These are phyloP conservation scores for Pantherophis vulpinus DNA, from an alignment of 2,797 vertebrate species.

Conservation along the genomic window DNA sequence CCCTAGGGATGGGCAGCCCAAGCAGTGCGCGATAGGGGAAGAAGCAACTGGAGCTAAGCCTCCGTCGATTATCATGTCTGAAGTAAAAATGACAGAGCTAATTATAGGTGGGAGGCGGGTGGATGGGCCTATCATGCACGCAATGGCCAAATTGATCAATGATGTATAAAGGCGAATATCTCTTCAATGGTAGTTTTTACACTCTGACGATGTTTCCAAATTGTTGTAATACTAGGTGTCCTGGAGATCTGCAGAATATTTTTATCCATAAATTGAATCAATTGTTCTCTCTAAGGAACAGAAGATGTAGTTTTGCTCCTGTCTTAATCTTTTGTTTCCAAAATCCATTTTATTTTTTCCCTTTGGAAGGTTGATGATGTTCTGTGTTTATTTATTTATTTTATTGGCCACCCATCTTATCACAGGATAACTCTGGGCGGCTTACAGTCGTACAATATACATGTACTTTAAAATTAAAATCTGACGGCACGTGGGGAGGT, in stretches of 20 bases:
- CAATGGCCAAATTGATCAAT: too few relatives aligned
- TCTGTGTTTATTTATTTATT: not conserved
- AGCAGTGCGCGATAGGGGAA: too few relatives aligned
- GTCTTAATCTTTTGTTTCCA: conserved; percentile 41
- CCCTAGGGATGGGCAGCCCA: too few relatives aligned
- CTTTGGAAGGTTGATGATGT: conserved; percentile 28
- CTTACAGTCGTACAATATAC: not conserved
- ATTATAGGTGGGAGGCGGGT: too few relatives aligned
- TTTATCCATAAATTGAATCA: conserved; percentile 50
- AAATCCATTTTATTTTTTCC: conserved; percentile 27
- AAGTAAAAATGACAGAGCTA: too few relatives aligned
- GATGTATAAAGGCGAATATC: too few relatives aligned
- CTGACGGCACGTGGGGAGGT: not conserved
- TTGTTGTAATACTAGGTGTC: conserved; percentile 33
- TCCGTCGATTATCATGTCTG: too few relatives aligned
- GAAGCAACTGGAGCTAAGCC: too few relatives aligned
- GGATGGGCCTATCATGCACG: too few relatives aligned
- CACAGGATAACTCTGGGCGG: not conserved
- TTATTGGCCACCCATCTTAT: not conserved
- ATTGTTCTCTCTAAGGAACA: conserved; percentile 31
- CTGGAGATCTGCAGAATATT: conserved; percentile 15
- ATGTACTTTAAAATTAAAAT: not conserved
- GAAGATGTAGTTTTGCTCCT: conserved; percentile 35
- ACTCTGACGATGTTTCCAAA: conserved; percentile 29
- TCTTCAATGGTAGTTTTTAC: too few relatives aligned